Base-by-base conservation (phyloP, 2,888 invertebrate species). In the Coleophora flavipennella region DNA sequence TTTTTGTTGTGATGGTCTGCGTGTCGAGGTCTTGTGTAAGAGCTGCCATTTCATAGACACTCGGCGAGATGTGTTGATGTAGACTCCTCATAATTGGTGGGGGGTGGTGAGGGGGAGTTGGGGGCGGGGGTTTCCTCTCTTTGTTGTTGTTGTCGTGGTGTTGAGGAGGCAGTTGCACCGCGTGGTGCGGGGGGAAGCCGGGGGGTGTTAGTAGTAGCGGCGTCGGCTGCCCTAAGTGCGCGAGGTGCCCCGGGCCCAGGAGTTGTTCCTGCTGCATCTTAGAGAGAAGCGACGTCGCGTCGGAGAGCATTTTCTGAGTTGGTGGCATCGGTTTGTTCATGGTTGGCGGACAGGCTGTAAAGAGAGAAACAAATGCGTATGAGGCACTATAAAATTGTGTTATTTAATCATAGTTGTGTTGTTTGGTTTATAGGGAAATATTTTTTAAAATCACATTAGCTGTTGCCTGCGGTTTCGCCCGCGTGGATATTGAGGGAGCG, bases 31-130 rank as follows among this genome's bases (percentile, higher is more conserved):
- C 97, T 59, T 96, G 96, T 8, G 97, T 97, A 33, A 97, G 87
- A 3, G 97, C 97, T 1, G 97, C 97, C 93, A 97, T 96, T 77
- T 98, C 97, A 73, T 97, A 96, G 11, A 97, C 97, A 57, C 96
- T 96, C n/a, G 96, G 95, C 31, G 95, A 94, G 79, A 94, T 92
- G 62, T 94, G 93, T 49, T 93, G 92, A 62, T 93, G 92, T 51
- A 94, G 87, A 44, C 86, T 88, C 28, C 94, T 87, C 85, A 94
- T 87, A 1, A 89, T 87, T 12, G 89, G 88, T 0, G 86, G 86
- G 34, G 87, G 88, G 60, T 89, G 90, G 60, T 89, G 91, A 12
- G 83, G 91, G 33, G 59, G 70, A 36, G 90, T 88, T 51, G 87
- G 86, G 48, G 86, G 85, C 20, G 74, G 74, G 10, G 86, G 86